Evolutionary conservation across 2,797 vertebrate genomes (phyloP), one percentile per base, ranked within the genome.

Genomic region (Melopsittacus undulatus): DNA sequence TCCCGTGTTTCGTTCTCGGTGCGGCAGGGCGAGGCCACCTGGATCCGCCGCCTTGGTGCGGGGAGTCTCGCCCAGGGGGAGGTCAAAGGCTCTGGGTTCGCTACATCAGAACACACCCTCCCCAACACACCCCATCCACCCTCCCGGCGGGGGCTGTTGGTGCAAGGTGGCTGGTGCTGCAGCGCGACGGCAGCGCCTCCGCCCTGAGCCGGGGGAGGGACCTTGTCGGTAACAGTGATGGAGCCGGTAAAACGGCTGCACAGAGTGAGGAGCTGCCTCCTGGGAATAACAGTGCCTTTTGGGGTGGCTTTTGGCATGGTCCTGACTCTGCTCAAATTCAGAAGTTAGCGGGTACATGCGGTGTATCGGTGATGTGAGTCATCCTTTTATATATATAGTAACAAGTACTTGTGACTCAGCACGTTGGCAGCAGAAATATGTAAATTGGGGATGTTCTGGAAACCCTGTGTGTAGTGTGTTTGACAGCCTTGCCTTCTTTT

Each of bases 341-440:
- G 57, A 51, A 45, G 22, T 9, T 42, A 7, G 64, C 83, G 56
- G 86, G 62, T 88, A 59, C 51, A 64, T 24, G 90, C 27, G 4
- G 22, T 57, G 43, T 30, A 2, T 38, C 19, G 42, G 12, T 42
- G 77, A 9, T 32, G 67, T 54, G 80, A 87, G n/a, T 90, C 72
- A 70, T 81, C 64, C 40, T 38, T 4, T 30, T 72, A 43, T 38
- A 59, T 27, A 19, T 56, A 79, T 24, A 77, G 85, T 77, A 80
- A 36, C n/a, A n/a, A 18, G 62, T 18, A 7, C 62, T 75, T 45
- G 57, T 96, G 96, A 93, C 90, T 96, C 95, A 89, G 94, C 94
- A 56, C 5, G 34, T 2, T 92, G 90, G 73, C 76, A 86, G 92
- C 73, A 75, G 83, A 29, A 42, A 20, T 34, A 68, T 27, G 62